Evolutionary conservation across 1,140 invertebrate genomes (phyloP), one percentile per base, ranked within the genome.

Genomic region (Archegozetes longisetosus): DNA sequence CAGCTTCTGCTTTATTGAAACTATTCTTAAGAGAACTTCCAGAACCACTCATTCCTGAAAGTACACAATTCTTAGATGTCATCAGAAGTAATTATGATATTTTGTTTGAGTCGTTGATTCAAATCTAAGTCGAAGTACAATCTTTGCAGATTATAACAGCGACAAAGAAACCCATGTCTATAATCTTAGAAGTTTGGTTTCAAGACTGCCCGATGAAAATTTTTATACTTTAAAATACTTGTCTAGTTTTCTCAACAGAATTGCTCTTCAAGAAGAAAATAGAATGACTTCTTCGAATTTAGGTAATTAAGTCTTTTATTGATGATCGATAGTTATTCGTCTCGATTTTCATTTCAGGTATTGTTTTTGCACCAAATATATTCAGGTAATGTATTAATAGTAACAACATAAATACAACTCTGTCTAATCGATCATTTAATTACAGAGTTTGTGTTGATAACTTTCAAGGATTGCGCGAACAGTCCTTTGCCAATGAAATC

Each of bases 361-460:
- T 75, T 56, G 71, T 75, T 14, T 76, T 76, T 69, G 74, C 73
- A 55, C 74, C 74, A 27, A 75, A 74, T 64, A 55, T 76, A 22
- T 76, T 76, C 62, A n/a, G n/a, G n/a, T n/a, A 73, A 69, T 73
- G n/a, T n/a, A n/a, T n/a, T n/a, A n/a, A n/a, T n/a, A n/a, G n/a
- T n/a, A 3, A 9, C 23, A 24, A 27, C 46, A 32, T 40, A 29
- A 28, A 47, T 58, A 2, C 26, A 47, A 25, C 24, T 62, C 56
- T 29, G 13, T 40, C 56, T 17, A 23, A 14, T 63, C 57, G n/a
- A 29, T 54, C 54, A 14, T 32, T n/a, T n/a, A n/a, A n/a, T n/a
- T n/a, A n/a, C n/a, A 65, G 66, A 50, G 66, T 68, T 20, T 53
- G 24, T 58, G 57, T 64, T 3, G 66, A 66, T 54, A 55, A 26